Base-by-base conservation (phyloP, 2,888 invertebrate species). In the Agonopterix arenella region DNA sequence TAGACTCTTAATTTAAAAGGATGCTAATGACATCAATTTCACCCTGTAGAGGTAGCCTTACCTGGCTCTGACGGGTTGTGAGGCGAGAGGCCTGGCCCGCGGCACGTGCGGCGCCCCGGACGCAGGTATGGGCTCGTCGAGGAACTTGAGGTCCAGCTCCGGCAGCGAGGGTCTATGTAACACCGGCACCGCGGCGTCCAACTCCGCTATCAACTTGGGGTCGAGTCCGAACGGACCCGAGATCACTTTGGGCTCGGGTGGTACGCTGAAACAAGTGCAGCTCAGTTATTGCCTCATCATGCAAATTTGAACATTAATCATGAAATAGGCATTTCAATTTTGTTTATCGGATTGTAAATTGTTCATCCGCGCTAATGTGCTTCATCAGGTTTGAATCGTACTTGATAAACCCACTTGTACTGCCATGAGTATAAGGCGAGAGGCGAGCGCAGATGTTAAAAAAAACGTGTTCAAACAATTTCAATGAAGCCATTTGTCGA, bases 211-310 rank as follows among this genome's bases (percentile, higher is more conserved):
- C 54, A 95, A 86, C 51, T 93, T 91, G 11, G 93, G 91, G 75
- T 97, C 96, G 46, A 97, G 85, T 0, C 93, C 92, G 77, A 95
- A 97, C 18, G 95, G 95, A 13, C 96, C 96, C 0, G 91, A 88
- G 4, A 91, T 73, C 45, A 91, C 82, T 28, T 79, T 75, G 9
- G 88, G 84, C 53, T 84, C 86, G 1, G 80, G 77, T 16, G 84
- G 77, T 44, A 76, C 76, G 11, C 90, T 90, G 64, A 50, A 53
- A 16, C 40, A 43, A 11, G 8, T 8, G 11, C 13, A n/a, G 13
- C 11, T 43, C 5, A 43, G 9, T 43, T 43, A 40, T n/a, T 5
- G 1, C 40, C 9, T 16, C 16, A 2, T 16, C 16, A 16, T 16
- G 2, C 16, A 16, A 16, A 16, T 16, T 16, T 16, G 1, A 16